Percentiles rank a stretch among this genome's conserved stretches.
Conservation (phyloP, 35 echinoderm and acorn worm genomes). For the Strongylocentrotus purpuratus region DNA sequence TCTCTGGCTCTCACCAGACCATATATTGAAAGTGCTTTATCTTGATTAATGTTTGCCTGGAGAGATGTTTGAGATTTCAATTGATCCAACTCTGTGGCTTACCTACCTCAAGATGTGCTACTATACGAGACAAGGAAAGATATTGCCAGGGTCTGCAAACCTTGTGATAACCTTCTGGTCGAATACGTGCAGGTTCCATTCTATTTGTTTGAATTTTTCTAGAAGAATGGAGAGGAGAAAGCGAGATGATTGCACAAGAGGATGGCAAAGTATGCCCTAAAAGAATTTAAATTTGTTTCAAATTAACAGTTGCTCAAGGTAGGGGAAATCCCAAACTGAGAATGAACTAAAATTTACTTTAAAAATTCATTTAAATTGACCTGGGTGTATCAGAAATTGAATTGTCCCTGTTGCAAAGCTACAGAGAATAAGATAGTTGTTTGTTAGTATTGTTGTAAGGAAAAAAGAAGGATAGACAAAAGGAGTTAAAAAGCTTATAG, state of each 20-base stretch:
- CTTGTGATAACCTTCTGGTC: neutral
- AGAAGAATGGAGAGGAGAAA: neutral
- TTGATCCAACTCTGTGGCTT: neutral
- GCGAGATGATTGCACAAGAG: neutral
- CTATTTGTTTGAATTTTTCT: neutral
- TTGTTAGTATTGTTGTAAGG: too few relatives aligned
- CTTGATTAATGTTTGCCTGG: constrained; percentile 1
- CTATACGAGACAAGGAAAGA: neutral
- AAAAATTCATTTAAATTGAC: neutral
- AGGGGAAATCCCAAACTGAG: neutral
- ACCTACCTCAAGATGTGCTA: neutral
- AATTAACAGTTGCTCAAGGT: neutral
- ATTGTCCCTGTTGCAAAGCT: neutral
- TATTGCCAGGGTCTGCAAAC: neutral
- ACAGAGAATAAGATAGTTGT: neutral
- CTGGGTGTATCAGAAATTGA: neutral
- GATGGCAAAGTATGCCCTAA: neutral
- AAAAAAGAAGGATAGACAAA: too few relatives aligned
- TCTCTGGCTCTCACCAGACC: neutral
- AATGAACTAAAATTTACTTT: neutral
- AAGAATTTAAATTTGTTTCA: neutral
- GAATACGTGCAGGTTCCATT: neutral
- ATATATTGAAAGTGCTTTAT: neutral
- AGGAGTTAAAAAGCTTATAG: too few relatives aligned
- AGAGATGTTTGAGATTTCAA: neutral